Evolutionary conservation across 2,113 vertebrate species (phyloP).

Genomic region (Phrynosoma blainvillii): DNA sequence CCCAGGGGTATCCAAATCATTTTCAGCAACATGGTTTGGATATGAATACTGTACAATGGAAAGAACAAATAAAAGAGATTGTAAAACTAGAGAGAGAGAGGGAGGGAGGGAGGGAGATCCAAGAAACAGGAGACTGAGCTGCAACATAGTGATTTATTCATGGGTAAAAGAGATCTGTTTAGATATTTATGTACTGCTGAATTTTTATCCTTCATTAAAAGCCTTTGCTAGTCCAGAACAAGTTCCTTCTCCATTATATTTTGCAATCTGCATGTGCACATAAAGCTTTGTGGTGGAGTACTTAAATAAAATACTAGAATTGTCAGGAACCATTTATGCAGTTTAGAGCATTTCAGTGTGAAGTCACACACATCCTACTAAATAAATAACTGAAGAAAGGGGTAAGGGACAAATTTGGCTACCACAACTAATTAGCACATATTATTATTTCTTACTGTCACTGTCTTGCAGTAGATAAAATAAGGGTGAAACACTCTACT

Average conservation of each 20-base stretch:
- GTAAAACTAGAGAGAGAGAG: not conserved
- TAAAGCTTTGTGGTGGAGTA: not conserved
- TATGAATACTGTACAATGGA: not conserved
- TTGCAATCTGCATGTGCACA: not conserved
- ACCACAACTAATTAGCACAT: slow-evolving; percentile 64
- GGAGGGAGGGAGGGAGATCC: not conserved
- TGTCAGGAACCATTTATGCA: slow-evolving; percentile 59
- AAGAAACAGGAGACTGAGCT: not conserved
- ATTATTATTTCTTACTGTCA: slow-evolving; percentile 52
- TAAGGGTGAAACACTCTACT: slow-evolving; percentile 49
- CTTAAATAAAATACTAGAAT: slow-evolving; percentile 37
- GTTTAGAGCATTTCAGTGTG: slow-evolving; percentile 53
- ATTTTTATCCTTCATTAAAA: slow-evolving; percentile 21
- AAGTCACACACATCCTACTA: slow-evolving; percentile 58
- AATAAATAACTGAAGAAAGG: slow-evolving; percentile 65
- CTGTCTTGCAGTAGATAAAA: slow-evolving; percentile 55
- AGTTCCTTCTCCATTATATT: slow-evolving; percentile 7
- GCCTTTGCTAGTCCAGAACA: slow-evolving; percentile 9
- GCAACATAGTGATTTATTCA: not conserved
- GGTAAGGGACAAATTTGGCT: slow-evolving; percentile 64
- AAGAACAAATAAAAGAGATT: slow-evolving; percentile 1
- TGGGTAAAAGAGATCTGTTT: not conserved
- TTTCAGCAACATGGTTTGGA: not conserved
- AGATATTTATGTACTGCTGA: slow-evolving; percentile 8
- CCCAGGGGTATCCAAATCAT: not conserved